Conservation (phyloP, 2,797 vertebrate species). For the Centroberyx gerrardi region DNA sequence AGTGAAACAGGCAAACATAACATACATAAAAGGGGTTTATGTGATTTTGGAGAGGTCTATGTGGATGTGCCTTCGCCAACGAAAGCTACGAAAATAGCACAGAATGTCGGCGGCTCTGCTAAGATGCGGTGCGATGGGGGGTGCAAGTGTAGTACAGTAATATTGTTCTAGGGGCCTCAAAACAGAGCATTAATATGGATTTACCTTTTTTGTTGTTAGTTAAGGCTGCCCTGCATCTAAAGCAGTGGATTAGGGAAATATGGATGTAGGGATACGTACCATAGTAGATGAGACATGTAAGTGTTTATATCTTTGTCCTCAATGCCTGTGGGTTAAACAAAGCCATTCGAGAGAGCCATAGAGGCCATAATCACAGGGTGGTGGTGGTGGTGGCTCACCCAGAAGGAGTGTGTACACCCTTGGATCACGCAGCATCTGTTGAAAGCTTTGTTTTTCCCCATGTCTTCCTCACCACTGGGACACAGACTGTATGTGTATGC, state of each 20-base stretch:
- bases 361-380: slow-evolving; percentile 18
- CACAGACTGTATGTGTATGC: neutral
- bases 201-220: neutral
- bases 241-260: neutral
- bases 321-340: slow-evolving; percentile 1
- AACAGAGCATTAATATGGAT: neutral
- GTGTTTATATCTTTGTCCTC: neutral
- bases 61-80: too few species aligned
- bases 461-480: slow-evolving; percentile 9
- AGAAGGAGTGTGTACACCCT: neutral
- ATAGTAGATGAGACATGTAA: neutral
- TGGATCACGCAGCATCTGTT: neutral
- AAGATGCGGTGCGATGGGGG: too few species aligned
- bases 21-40: too few species aligned
- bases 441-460: slow-evolving; percentile 5
- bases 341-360: neutral
- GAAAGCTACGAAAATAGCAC: too few species aligned
- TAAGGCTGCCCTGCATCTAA: neutral
- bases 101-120: too few species aligned
- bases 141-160: too few species aligned
- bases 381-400: neutral
- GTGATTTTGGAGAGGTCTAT: too few species aligned
- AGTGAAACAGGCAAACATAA: too few species aligned
- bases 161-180: too few species aligned
- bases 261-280: too few species aligned